Base-by-base conservation (phyloP, 2,797 vertebrate genomes). In the Paramormyrops hopkinsi region DNA sequence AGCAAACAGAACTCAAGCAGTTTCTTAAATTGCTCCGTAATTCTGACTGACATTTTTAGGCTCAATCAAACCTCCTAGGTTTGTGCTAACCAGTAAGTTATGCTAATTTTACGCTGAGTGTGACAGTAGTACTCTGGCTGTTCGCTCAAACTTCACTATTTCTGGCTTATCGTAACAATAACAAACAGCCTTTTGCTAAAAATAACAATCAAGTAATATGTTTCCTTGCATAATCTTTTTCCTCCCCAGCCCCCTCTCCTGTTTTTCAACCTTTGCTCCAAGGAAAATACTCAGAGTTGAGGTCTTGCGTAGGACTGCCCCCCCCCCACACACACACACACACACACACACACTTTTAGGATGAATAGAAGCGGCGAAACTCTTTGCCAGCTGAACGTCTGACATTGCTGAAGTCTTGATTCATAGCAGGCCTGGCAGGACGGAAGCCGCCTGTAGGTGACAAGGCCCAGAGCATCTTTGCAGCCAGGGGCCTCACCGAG, bases 171-270 rank as follows among this genome's bases (percentile, higher is more conserved):
- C 53, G 19, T 33, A 37, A 87, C 33, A 59, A 87, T 41, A 37
- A 87, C 50, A 37, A 37, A 33, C 33, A 56, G 33, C 29, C 17
- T 51, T 59, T 56, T 19, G 53, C 85, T 87, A 56, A 87, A 87
- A 56, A 56, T 87, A 87, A 59, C 29, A 79, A 79, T 79, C 41
- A 8, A 79, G 73, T 46, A 79, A 79, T 79, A 79, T 79, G 29
- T 37, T 87, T 87, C 5, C 53, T 56, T 19, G 17, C 53, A 41
- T 51, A 48, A 84, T 84, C 48, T 51, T 4, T 25, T 84, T 48
- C 46, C n/a, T 73, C 25, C 25, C 29, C 29, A 44, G 25, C 6
- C n/a, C 50, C 22, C 51, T 29, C 2, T 11, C 48, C 82, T 85
- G 41, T 14, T 86, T 53, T 59, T 59, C n/a, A 59, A 46, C 82